These are phyloP conservation scores for Cebidichthys violaceus DNA, from an alignment of 2,113 vertebrate species.

Conservation along the genomic window DNA sequence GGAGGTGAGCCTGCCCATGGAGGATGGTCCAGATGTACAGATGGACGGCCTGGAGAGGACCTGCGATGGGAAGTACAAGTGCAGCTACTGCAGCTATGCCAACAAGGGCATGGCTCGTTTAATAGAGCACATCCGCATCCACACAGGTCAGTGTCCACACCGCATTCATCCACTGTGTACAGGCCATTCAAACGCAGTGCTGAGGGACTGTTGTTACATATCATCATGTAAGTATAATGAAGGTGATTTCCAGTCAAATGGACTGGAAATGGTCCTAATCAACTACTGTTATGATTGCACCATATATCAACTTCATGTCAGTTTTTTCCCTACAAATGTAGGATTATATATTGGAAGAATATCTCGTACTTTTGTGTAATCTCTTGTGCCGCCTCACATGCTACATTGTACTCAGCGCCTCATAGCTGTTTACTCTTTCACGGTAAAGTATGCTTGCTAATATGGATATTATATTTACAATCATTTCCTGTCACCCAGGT, in stretches of 20 bases:
- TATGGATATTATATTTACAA: background rate
- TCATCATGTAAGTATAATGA: no score
- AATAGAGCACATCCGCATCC: slow-evolving; percentile 96
- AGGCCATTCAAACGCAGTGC: no score
- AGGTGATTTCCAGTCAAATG: no score
- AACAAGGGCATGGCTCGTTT: slow-evolving; percentile 97
- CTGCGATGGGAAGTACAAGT: slow-evolving; percentile 96
- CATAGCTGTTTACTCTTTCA: background rate
- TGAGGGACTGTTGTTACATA: no score
- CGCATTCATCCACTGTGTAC: no score
- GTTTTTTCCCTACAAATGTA: background rate
- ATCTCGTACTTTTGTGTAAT: background rate
- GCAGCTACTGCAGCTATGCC: slow-evolving; percentile 97
- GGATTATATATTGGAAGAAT: background rate
- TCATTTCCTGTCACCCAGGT: slow-evolving; percentile 79
- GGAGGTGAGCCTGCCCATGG: slow-evolving; percentile 90
- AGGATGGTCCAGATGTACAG: slow-evolving; percentile 93
- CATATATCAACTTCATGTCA: background rate
- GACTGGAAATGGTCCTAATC: background rate
- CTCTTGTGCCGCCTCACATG: no score
- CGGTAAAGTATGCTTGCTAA: background rate
- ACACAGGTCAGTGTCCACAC: slow-evolving; percentile 88
- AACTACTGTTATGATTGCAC: background rate
- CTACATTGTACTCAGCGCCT: background rate
- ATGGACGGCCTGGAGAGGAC: slow-evolving; percentile 98